Evolutionary conservation across 1,140 invertebrate species (phyloP), one percentile per base, ranked within the genome.

Genomic region (Littorina saxatilis): DNA sequence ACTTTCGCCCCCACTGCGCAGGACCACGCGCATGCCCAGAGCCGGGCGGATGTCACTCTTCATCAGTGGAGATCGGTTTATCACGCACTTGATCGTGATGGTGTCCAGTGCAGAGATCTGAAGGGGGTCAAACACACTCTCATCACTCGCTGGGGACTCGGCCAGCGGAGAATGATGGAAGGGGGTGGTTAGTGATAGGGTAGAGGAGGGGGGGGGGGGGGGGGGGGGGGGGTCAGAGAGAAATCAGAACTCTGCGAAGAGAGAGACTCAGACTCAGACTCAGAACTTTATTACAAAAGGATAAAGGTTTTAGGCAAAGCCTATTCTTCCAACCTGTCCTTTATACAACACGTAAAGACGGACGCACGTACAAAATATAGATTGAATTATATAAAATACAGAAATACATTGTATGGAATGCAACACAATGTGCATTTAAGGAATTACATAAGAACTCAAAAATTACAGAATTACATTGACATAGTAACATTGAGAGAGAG

Each of bases 41-140:
- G 61, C 66, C 66, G 32, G 35, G 66, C 66, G 66, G 35, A 68
- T 23, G 66, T 68, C 66, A 39, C 66, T 68, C 35, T 68, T 68
- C 66, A 5, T 68, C 35, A 68, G 35, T 3, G 66, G 66, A 40
- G 66, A 40, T 40, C 37, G 39, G 37, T 68, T 68, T 68, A 68
- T 68, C 66, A 68, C 37, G 66, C 66, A 5, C 66, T 68, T 68
- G 20, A 68, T 68, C 66, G 66, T 0, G 11, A 17, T 39, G 66
- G 66, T 35, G 35, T 15, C 23, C 32, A 68, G 66, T 37, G 63
- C 66, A 32, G 23, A 35, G 37, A 68, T 68, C 20, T 66, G 2
- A 2, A 27, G 61, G 9, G 9, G 61, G 7, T 66, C 20, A 66
- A 29, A 32, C 61, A 11, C 1, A 11, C 29, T 66, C 5, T 66